Evolutionary conservation across 2,888 invertebrate species (phyloP), one percentile per base, ranked within the genome.

Genomic region (Drosophila limbata): DNA sequence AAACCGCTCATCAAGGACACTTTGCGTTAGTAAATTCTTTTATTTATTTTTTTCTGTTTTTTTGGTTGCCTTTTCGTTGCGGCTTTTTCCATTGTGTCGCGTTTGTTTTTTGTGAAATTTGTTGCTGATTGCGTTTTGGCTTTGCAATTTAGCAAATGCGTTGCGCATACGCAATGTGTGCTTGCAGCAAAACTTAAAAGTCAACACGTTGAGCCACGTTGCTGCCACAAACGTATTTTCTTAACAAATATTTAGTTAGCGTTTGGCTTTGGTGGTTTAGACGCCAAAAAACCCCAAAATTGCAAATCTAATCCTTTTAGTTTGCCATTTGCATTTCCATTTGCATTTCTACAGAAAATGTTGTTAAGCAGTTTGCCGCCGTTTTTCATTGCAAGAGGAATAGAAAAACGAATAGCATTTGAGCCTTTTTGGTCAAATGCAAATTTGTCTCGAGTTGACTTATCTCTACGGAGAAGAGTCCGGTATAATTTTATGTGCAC

Each of bases 291-390:
- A 17, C 42, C 53, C 51, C 28, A 28, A 59, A 76, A 74, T 71
- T 70, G 72, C 53, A 71, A 81, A 74, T 72, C 69, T 77, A 83
- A 83, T 83, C 81, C 79, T 74, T 79, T 80, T 75, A 73, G 63
- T 63, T 69, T 56, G 53, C 59, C 76, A 72, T 70, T 81, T 81
- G 73, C 50, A 64, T 60, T 53, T 56, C 60, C 74, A 71, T 69
- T 80, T 80, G 67, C 47, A 60, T 55, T 59, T 53, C 74, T 53
- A 39, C 33, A 56, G 37, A 57, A 68, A 65, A 69, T 64, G 51
- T 57, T 56, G 45, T 25, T 60, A 68, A 56, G 62, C 55, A 56
- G 42, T 33, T 53, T 13, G n/a, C 28, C 28, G 37, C 42, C 53
- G n/a, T 19, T 40, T 39, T 39, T 15, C 56, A 10, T 21, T 13